These are phyloP conservation scores for Hydropotes inermis DNA, from an alignment of 2,113 vertebrate genomes.

Conservation along the genomic window DNA sequence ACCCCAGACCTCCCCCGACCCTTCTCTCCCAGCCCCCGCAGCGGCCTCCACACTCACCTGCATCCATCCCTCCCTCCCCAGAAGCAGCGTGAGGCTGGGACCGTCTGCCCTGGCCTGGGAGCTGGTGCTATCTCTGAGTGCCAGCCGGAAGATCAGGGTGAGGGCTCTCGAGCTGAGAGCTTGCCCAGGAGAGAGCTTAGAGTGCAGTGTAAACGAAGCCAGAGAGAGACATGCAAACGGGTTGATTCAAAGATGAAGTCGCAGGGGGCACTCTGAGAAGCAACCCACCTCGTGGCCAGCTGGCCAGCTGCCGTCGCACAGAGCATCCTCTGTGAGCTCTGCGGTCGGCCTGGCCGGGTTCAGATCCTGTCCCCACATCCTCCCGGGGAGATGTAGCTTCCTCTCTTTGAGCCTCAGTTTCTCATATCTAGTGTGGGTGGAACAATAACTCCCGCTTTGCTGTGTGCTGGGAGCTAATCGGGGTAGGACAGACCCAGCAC, in stretches of 20 bases:
- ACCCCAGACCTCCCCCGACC: neutral
- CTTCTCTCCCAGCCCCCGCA: neutral
- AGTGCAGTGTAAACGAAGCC: neutral
- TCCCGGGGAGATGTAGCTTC: neutral
- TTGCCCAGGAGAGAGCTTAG: neutral
- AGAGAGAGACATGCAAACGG: neutral
- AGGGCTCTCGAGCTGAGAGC: constrained; percentile 24
- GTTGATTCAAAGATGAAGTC: neutral
- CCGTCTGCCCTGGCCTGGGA: neutral
- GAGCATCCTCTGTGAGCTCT: fast-evolving
- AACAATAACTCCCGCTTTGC: neutral
- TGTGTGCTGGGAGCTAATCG: neutral
- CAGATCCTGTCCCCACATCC: neutral
- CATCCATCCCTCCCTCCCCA: neutral
- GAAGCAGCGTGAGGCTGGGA: fast-evolving
- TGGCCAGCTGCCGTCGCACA: fast-evolving
- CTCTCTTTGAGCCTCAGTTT: neutral
- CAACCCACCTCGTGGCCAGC: neutral
- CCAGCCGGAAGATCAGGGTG: neutral
- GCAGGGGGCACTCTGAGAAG: neutral
- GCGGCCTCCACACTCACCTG: neutral
- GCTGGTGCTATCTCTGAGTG: neutral
- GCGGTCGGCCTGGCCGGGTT: neutral
- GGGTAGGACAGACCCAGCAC: fast-evolving
- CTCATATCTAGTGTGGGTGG: neutral